Evolutionary conservation across 2,797 vertebrate genomes (phyloP).

Genomic region (Argyrosomus regius): DNA sequence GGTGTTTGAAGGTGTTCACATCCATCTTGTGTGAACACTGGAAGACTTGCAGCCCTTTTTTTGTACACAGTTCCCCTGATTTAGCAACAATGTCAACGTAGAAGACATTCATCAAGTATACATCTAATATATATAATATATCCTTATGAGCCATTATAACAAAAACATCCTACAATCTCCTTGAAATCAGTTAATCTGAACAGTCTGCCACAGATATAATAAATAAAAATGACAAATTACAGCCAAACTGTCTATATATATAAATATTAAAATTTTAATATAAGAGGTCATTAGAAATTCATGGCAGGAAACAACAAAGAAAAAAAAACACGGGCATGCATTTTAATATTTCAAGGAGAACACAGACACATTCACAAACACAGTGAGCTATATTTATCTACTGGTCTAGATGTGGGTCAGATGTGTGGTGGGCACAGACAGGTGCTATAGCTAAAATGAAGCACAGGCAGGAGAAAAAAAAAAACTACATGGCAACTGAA

Average conservation of each 20-base stretch:
- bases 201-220: conserved; percentile 13
- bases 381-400: conserved; percentile 76
- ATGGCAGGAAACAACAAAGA: conserved; percentile 30
- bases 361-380: conserved; percentile 73
- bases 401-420: conserved; percentile 77
- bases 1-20: neutral
- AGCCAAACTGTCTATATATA: neutral
- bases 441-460: conserved; percentile 71
- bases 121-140: neutral
- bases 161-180: neutral
- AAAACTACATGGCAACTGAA: conserved; percentile 74
- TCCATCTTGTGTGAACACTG: neutral
- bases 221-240: conserved; percentile 15
- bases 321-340: conserved; percentile 59
- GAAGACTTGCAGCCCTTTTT: neutral
- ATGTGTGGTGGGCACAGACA: conserved; percentile 81
- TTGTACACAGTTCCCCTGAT: neutral
- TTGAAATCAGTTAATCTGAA: neutral
- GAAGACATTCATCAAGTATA: neutral
- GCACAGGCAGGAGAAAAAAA: conserved; percentile 69
- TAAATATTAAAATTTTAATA: conserved; percentile 10
- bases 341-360: conserved; percentile 70
- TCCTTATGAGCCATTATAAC: conserved; percentile 1
- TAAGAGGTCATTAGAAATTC: conserved; percentile 4
- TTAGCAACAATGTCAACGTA: neutral